Percentiles rank a stretch among this genome's conserved stretches.
These are phyloP conservation scores for Aspidiotus rigidus DNA, from an alignment of 2,888 invertebrate species.

Conservation along the genomic window DNA sequence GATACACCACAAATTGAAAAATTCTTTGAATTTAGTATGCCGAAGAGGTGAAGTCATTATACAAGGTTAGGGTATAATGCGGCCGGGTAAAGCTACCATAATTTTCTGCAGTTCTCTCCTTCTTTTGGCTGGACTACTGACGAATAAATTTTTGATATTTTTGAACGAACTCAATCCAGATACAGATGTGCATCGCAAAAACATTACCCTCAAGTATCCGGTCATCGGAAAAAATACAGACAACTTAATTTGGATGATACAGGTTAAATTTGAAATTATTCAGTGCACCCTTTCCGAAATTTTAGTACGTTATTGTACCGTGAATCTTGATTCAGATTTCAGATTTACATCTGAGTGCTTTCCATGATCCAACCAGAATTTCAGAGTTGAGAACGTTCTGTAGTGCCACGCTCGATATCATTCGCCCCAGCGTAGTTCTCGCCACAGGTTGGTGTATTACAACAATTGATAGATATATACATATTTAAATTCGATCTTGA, in stretches of 20 bases:
- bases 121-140: background rate
- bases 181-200: background rate
- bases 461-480: background rate
- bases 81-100: slow-evolving; percentile 8
- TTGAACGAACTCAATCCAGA: slow-evolving; percentile 13
- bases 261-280: slow-evolving; percentile 1
- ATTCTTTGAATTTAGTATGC: too few species aligned
- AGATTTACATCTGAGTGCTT: slow-evolving; percentile 80
- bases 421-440: slow-evolving; percentile 66
- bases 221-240: slow-evolving; percentile 9
- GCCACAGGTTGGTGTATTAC: slow-evolving; percentile 56
- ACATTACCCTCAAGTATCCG: slow-evolving; percentile 2
- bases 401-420: slow-evolving; percentile 57
- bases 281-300: background rate
- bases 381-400: slow-evolving; percentile 72
- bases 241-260: slow-evolving; percentile 20
- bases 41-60: too few species aligned
- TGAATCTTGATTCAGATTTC: slow-evolving; percentile 54
- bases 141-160: slow-evolving; percentile 18
- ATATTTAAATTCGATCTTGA: background rate
- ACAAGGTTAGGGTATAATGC: slow-evolving; percentile 3
- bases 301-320: background rate
- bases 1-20: too few species aligned
- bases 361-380: slow-evolving; percentile 63
- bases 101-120: slow-evolving; percentile 18